phyloP scores from a whole-genome alignment of 2,888 invertebrate genomes.

The Philonicus albiceps region DNA sequence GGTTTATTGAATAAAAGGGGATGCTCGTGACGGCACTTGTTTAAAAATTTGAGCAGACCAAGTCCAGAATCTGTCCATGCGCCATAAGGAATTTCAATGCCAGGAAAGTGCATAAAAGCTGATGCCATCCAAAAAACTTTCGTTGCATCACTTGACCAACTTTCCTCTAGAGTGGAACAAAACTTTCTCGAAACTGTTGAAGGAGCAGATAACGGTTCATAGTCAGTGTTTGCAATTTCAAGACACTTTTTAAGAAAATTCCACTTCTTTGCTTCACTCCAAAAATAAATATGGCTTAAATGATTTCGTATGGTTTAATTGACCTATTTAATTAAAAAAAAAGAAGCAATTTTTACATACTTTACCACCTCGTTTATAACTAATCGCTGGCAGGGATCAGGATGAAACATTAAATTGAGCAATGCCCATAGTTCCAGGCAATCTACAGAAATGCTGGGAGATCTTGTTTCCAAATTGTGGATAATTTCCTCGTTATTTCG shows the following conservation, averaged over 20 bases:
- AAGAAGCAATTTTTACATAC: constrained; percentile 55
- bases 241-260: constrained; percentile 52
- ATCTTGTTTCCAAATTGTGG: constrained; percentile 56
- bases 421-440: constrained; percentile 59
- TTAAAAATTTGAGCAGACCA: constrained; percentile 37
- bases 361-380: constrained; percentile 58
- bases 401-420: constrained; percentile 61
- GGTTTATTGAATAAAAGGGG: constrained; percentile 8
- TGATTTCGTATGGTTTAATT: background rate
- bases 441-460: constrained; percentile 51
- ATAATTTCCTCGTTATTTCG: constrained; percentile 58
- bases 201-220: background rate
- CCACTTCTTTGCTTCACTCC: constrained; percentile 54
- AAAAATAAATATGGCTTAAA: constrained; percentile 59
- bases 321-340: background rate
- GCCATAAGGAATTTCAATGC: constrained; percentile 17
- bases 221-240: constrained; percentile 27
- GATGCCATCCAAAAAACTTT: constrained; percentile 35
- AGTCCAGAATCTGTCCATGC: constrained; percentile 11
- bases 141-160: constrained; percentile 3
- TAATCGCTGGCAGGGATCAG: constrained; percentile 58
- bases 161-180: constrained; percentile 4
- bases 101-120: constrained; percentile 18
- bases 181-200: constrained; percentile 20
- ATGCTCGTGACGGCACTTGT: constrained; percentile 29